Evolutionary conservation across 2,888 invertebrate species (phyloP).

Genomic region (Blastobasis lacticolella): DNA sequence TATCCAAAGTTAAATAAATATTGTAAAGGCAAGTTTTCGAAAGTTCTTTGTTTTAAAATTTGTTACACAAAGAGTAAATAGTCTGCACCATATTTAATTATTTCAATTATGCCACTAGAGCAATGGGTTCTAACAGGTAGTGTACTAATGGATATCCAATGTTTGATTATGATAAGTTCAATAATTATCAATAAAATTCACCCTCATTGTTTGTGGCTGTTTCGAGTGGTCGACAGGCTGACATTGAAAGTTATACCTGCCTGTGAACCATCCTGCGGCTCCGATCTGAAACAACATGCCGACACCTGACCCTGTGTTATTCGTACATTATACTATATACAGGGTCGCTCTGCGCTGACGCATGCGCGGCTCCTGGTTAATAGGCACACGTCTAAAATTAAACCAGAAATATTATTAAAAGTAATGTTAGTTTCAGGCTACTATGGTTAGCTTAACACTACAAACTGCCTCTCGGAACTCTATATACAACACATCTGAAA

Average conservation of each 20-base stretch:
- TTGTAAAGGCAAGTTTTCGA: too few relatives aligned
- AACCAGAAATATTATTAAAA: neutral
- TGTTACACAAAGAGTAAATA: too few relatives aligned
- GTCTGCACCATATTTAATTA: too few relatives aligned
- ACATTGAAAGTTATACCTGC: slow-evolving; percentile 95
- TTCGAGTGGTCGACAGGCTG: slow-evolving; percentile 97
- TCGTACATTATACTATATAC: slow-evolving; percentile 21
- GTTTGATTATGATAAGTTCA: neutral
- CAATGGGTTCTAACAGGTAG: slow-evolving; percentile 16
- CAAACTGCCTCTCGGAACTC: slow-evolving; percentile 21
- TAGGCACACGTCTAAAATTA: neutral
- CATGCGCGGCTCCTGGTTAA: neutral
- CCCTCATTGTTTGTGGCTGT: slow-evolving; percentile 92
- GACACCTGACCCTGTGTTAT: slow-evolving; percentile 57
- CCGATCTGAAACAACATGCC: slow-evolving; percentile 85
- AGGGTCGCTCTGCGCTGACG: neutral
- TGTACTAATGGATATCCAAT: slow-evolving; percentile 19
- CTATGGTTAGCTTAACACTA: slow-evolving; percentile 1
- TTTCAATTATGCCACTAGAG: too few relatives aligned
- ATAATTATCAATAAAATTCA: slow-evolving; percentile 71
- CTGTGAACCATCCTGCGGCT: slow-evolving; percentile 94
- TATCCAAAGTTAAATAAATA: too few relatives aligned
- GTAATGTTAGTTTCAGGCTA: slow-evolving; percentile 3
- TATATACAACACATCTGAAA: slow-evolving; percentile 25
- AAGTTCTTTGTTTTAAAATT: too few relatives aligned